phyloP scores from a whole-genome alignment of 1,140 invertebrate genomes.

The Eriocheir sinensis region DNA sequence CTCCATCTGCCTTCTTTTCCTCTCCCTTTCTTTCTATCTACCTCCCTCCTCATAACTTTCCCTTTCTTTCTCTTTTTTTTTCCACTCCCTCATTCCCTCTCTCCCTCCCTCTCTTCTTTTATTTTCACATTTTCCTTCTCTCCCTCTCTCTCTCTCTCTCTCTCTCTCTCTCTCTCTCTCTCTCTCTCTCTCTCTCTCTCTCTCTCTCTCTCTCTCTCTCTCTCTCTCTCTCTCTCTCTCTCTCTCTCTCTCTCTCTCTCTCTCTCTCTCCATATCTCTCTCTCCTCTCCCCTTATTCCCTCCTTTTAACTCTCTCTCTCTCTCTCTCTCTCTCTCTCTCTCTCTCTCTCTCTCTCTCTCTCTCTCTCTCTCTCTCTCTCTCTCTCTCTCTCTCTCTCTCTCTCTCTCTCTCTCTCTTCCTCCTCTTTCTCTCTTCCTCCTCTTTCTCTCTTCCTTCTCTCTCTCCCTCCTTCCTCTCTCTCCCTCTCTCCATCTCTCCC shows the following conservation, averaged over 20 bases:
- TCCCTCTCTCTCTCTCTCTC: not conserved
- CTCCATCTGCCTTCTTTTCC: not conserved
- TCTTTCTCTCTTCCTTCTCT: not conserved
- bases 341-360: not conserved
- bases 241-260: not conserved
- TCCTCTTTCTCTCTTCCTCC: not conserved
- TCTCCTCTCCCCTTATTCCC: not conserved
- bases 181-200: not conserved
- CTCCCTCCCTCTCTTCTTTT: not conserved
- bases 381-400: not conserved
- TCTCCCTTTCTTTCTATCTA: too few relatives aligned
- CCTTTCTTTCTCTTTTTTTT: constrained; percentile 1
- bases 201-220: constrained; percentile 15
- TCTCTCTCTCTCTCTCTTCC: not conserved
- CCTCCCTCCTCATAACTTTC: not conserved
- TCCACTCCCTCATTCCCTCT: too few relatives aligned
- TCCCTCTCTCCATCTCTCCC: not conserved
- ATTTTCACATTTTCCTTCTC: not conserved
- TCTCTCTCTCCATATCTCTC: not conserved
- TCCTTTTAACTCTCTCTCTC: not conserved
- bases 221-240: constrained; percentile 38
- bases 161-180: not conserved
- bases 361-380: too few relatives aligned
- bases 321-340: not conserved
- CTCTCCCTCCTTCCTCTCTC: not conserved